A percentile compares a stretch with the other conserved stretches of the same genome.
These are phyloP conservation scores for human DNA, from an alignment of 2,113 vertebrate genomes.

Conservation along the genomic window GRCh38 chr20:56950001-56950500, in stretches of 20 bases:
- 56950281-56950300: not conserved
- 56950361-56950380: not conserved
- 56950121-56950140: not conserved
- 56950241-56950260: not conserved
- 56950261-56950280: not conserved
- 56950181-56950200: not conserved
- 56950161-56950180: not conserved
- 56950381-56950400: not conserved
- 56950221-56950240: not conserved
- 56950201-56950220: not conserved
- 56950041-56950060: not conserved
- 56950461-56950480: rapidly evolving
- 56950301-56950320: not conserved
- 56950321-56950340: not conserved
- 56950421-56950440: not conserved
- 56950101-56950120: rapidly evolving
- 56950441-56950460: not conserved
- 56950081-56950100: not conserved
- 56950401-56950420: not conserved
- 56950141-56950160: not conserved
- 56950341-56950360: not conserved
- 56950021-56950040: not conserved
- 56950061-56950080: not conserved
- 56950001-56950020: not conserved
- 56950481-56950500: not conserved